A percentile compares a stretch with the other conserved stretches of the same genome.
phyloP scores from a whole-genome alignment of 2,113 vertebrate species.

The Megaleporinus macrocephalus region DNA sequence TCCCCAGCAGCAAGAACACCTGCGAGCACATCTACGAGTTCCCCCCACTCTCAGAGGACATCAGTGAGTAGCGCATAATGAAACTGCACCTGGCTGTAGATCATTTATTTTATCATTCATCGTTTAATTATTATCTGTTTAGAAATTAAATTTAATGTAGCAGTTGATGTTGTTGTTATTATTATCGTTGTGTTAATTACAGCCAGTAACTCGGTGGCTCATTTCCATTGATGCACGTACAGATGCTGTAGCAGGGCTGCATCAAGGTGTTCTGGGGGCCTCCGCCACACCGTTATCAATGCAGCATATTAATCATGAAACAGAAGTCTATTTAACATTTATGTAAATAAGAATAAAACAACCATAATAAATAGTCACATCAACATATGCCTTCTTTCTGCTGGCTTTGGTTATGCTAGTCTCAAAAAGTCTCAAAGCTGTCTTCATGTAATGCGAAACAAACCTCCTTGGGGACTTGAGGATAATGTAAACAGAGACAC shows the following conservation, averaged over 20 bases:
- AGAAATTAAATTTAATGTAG: background rate
- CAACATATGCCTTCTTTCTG: too few relatives aligned
- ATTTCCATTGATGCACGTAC: background rate
- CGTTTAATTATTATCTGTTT: too few relatives aligned
- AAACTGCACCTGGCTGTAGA: background rate
- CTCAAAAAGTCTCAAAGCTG: too few relatives aligned
- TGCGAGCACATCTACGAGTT: conserved; percentile 99
- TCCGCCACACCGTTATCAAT: too few relatives aligned
- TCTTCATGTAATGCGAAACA: too few relatives aligned
- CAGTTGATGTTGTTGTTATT: background rate
- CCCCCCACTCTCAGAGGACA: conserved; percentile 92
- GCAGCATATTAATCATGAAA: background rate
- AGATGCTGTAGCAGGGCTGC: background rate
- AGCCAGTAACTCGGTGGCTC: background rate
- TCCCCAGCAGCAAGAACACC: conserved; percentile 97
- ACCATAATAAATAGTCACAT: background rate
- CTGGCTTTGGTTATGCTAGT: too few relatives aligned
- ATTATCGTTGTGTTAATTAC: background rate
- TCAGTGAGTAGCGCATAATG: conserved; percentile 82
- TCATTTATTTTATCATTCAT: background rate
- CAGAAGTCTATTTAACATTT: background rate
- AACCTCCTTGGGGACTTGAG: too few relatives aligned
- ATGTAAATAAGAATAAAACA: too few relatives aligned
- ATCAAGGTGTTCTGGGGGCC: background rate
- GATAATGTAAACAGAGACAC: too few relatives aligned